Evolutionary conservation across 2,888 invertebrate genomes (phyloP), one percentile per base, ranked within the genome.

Genomic region (Azorinus chamasolen): DNA sequence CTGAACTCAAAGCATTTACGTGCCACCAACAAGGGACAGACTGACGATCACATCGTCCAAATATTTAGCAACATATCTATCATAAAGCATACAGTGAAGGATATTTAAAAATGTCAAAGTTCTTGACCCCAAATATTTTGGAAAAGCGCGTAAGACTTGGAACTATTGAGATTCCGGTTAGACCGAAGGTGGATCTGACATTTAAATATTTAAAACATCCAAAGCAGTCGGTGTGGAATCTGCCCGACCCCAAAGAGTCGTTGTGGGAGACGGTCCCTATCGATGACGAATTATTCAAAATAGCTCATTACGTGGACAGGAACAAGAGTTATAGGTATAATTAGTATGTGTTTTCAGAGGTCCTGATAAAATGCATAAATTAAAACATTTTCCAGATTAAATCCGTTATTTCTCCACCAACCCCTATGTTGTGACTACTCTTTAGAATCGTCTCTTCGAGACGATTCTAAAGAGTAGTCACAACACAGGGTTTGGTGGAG

Each of bases 251-350:
- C 4, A 62, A 63, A 32, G 81, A 81, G 54, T 77, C 81, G 3
- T 43, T 81, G 18, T 81, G 81, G 81, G 74, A 66, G 18, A 81
- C 81, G 22, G 70, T 81, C 2, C 81, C 81, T 18, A 74, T 74
- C 2, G 81, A 81, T 12, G 81, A 81, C 39, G 81, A 81, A 53
- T 39, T 81, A 24, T 77, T 77, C 41, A 77, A 77, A 71, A 72
- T 68, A 32, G 62, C 70, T 10, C 81, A 81, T 54, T 81, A 81
- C 51, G 74, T 81, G 77, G 77, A 77, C 54, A 77, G 68, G 46
- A 77, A 77, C 45, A 81, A 74, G 58, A 81, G 81, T 46, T 81
- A 71, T 53, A 77, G 81, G 81, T 73, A 73, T 18, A 37, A 6
- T 4, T 32, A 32, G 32, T n/a, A n/a, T n/a, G n/a, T n/a, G n/a